Evolutionary conservation across 2,888 invertebrate genomes (phyloP), one percentile per base, ranked within the genome.

Genomic region (Brachypalpus laphriformis): DNA sequence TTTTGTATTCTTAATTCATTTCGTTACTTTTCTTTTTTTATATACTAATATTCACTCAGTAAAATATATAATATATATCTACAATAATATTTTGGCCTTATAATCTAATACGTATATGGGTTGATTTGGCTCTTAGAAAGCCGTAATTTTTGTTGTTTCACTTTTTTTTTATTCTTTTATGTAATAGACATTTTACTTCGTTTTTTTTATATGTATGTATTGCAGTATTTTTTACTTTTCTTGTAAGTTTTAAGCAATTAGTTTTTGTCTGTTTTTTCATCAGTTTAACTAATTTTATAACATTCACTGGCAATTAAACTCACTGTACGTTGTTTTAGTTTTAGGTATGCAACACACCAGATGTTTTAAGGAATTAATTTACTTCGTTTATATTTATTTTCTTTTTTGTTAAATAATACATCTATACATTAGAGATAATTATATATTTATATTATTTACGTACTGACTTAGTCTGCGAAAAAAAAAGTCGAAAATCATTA

Each of bases 51-150:
- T 85, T 85, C 85, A 85, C 85, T 85, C 85, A 76, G 81, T 85
- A 81, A 85, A 85, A 85, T 86, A 86, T 82, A 82, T 81, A 76
- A 77, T 82, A 70, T 86, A 82, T 87, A 88, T 88, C 87, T 88
- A 89, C 88, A 88, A 68, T 87, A 85, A 86, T 90, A 88, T 89
- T 89, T 90, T 89, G 88, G 89, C 89, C 91, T 90, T 91, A 91
- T 89, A 81, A 88, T 72, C 91, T 91, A 91, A 90, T 92, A 91
- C 91, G 92, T 92, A 92, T 91, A 90, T 89, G 89, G 87, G 89
- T 89, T 89, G 87, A 87, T 87, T 85, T 87, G 87, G 87, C 87
- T 86, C 87, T 83, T 82, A 87, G 82, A 87, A 87, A 82, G 87
- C 87, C 83, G 70, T 86, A 72, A 70, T 85, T 85, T 83, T 87